Base-by-base conservation (phyloP, 1,140 invertebrate genomes). In the Tetramorium alpestre region DNA sequence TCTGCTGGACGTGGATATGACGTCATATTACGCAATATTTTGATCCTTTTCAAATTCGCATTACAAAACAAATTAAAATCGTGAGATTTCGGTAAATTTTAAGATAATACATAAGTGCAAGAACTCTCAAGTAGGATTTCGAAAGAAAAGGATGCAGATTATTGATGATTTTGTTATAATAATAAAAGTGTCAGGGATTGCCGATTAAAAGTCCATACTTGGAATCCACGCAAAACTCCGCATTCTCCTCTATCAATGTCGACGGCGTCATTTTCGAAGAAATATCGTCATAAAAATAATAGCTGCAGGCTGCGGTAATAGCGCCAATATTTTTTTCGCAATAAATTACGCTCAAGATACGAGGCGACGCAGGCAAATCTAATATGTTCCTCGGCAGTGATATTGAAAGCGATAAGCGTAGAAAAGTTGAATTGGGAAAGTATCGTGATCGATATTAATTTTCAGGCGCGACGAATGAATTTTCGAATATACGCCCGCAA, bases 201-300 rank as follows among this genome's bases (percentile, higher is more conserved):
- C 44, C 58, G 8, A 78, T 64, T 33, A 25, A 41, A 58, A 76
- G 22, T 44, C 18, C 18, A 41, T 60, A 62, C 56, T 47, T n/a
- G 22, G 18, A 41, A 51, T 67, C 11, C n/a, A 16, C 47, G 11
- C 10, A 6, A 49, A 78, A 51, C 28, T 33, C 0, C 11, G 18
- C 60, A 51, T 65, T 51, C 44, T 65, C 47, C 22, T 80, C 18
- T 18, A 49, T 38, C 77, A 69, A 41, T 54, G 51, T 54, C 51
- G 51, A 16, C 18, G 6, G 77, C 62, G 47, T 80, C 62, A 80
- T 80, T 80, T 78, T 78, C 75, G 44, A 62, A 41, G 75, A 78
- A 77, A 16, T n/a, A 64, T 78, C 75, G 41, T 62, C 58, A n/a
- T 75, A 47, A 47, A 84, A 60, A 84, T 73, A 62, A 84, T 47